Evolutionary conservation across 2,797 vertebrate species (phyloP), one percentile per base, ranked within the genome.

Genomic region (Cyclura pinguis): DNA sequence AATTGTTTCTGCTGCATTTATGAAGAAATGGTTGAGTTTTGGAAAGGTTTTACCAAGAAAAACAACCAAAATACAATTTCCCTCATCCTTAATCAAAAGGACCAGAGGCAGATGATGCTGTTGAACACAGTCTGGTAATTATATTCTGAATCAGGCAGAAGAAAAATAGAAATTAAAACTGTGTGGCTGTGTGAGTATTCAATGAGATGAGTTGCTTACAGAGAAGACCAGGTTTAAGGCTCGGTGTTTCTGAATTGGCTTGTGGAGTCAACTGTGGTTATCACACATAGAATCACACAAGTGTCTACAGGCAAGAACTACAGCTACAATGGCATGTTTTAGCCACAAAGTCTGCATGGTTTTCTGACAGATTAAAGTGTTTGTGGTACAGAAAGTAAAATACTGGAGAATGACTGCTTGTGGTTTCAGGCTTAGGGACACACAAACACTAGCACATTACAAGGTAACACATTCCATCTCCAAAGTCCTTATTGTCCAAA

Each of bases 401-500:
- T 5, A 38, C 57, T 13, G n/a, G 27, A 47, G 38, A 69, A 84
- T 47, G 38, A 64, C 16, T 84, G 27, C 62, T 84, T 6, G 78
- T 80, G 38, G 13, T 57, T 47, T 47, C 55, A 57, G 55, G 13
- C 13, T 57, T 57, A 14, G 55, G 55, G 12, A 74, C 14, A 67
- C 1, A 84, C 13, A 67, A 27, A 29, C 24, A 42, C 27, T 29
- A 84, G 42, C 27, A 67, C 29, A 29, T 67, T 42, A 84, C 7
- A 29, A 84, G 35, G 16, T 72, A 80, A 1, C 3, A 35, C 0
- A 84, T 91, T 89, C 1, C 14, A 42, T 80, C 55, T 3, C n/a
- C 62, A 69, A 0, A 89, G 64, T 50, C 84, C 90, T 12, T 94
- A 14, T 6, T 90, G 89, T 69, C 6, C 59, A 92, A 81, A 62